These are phyloP conservation scores for Chalcis sispes DNA, from an alignment of 2,888 invertebrate species.

Conservation along the genomic window DNA sequence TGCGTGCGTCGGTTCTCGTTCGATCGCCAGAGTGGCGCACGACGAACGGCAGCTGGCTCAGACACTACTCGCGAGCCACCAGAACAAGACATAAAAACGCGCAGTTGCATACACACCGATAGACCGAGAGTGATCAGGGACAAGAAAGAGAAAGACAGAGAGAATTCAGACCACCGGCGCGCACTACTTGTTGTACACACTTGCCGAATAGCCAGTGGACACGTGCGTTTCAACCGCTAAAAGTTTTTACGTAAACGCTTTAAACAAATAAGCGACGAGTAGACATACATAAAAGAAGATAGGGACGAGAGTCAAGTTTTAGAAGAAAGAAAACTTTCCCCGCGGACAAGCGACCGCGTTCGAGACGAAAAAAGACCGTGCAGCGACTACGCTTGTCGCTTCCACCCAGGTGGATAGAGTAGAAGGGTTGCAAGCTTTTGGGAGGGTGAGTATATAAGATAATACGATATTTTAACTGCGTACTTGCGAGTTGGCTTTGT, in stretches of 20 bases:
- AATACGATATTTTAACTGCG: not conserved
- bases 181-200: constrained; percentile 26
- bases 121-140: not conserved
- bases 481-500: not conserved
- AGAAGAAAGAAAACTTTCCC: not conserved
- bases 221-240: not conserved
- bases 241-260: not conserved
- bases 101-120: not conserved
- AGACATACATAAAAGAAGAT: not conserved
- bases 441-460: constrained; percentile 48
- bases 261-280: too few species aligned
- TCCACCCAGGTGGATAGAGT: constrained; percentile 32
- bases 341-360: not conserved
- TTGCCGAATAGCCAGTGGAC: not conserved
- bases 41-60: not conserved
- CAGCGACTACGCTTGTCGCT: constrained; percentile 30
- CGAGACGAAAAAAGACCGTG: constrained; percentile 12
- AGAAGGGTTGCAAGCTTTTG: constrained; percentile 36
- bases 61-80: constrained; percentile 15
- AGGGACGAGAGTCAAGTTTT: not conserved
- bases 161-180: not conserved
- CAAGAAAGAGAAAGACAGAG: not conserved
- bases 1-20: not conserved
- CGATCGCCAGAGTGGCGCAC: constrained; percentile 3
- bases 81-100: constrained; percentile 9